Evolutionary conservation across 2,888 invertebrate genomes (phyloP).

Genomic region (Eumerus sabulonum): DNA sequence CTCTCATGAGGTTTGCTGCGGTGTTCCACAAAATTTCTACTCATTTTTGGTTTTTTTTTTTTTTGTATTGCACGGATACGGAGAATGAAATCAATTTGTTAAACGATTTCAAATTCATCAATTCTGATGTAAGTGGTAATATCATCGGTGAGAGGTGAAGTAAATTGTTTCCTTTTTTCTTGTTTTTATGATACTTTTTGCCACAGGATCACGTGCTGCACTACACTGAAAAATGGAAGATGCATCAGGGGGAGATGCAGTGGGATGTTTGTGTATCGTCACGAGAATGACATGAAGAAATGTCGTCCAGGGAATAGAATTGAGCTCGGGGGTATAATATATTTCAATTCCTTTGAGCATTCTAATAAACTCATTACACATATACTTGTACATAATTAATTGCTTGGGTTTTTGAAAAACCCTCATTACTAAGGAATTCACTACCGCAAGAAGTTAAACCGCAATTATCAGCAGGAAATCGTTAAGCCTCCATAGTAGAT

Average conservation of each 20-base stretch:
- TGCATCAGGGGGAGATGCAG: constrained; percentile 14
- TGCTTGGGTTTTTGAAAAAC: too few species aligned
- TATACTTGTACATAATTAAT: too few species aligned
- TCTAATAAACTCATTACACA: constrained; percentile 20
- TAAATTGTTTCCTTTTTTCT: constrained; percentile 13
- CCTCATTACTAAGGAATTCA: too few species aligned
- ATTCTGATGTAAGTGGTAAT: constrained; percentile 56
- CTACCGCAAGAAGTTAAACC: too few species aligned
- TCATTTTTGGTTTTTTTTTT: constrained; percentile 7
- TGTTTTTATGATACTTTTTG: constrained; percentile 15
- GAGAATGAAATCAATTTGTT: constrained; percentile 58
- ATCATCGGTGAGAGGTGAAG: constrained; percentile 19
- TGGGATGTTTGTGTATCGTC: neutral
- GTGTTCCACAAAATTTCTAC: constrained; percentile 29
- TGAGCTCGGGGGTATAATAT: constrained; percentile 32
- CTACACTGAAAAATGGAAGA: constrained; percentile 46
- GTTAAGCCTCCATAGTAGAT: neutral
- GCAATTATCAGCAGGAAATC: too few species aligned
- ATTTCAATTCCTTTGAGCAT: constrained; percentile 35
- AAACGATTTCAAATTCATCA: constrained; percentile 60
- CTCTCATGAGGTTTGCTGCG: constrained; percentile 34
- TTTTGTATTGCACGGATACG: neutral
- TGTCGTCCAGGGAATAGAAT: neutral
- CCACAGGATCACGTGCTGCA: constrained; percentile 50
- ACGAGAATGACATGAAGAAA: constrained; percentile 7